These are phyloP conservation scores for Dryas iulia DNA, from an alignment of 1,140 invertebrate species.

Conservation along the genomic window DNA sequence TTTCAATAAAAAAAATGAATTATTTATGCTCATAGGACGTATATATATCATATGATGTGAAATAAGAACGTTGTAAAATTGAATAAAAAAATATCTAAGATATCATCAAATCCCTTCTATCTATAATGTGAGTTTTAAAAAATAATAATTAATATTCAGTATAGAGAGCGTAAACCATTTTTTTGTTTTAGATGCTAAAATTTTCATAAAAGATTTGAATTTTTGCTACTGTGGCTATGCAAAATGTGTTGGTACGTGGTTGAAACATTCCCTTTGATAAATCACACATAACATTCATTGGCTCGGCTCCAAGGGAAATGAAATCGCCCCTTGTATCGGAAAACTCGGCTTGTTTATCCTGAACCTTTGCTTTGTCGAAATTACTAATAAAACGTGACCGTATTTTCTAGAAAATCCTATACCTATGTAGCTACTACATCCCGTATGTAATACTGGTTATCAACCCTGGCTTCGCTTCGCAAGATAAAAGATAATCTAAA, in stretches of 20 bases:
- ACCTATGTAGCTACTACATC: background rate
- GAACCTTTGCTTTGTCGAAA: slow-evolving; percentile 6
- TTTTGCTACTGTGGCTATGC: slow-evolving; percentile 7
- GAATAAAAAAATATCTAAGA: too few relatives aligned
- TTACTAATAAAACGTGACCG: background rate
- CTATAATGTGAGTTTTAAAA: too few relatives aligned
- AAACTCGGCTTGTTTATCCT: slow-evolving; percentile 22
- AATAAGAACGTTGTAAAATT: too few relatives aligned
- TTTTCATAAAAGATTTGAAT: background rate
- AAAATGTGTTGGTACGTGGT: background rate
- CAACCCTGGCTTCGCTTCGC: too few relatives aligned
- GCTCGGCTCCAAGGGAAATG: slow-evolving; percentile 23
- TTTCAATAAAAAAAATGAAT: too few relatives aligned
- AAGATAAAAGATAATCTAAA: too few relatives aligned
- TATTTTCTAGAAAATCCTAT: background rate
- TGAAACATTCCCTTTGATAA: slow-evolving; percentile 28
- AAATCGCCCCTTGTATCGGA: slow-evolving; percentile 12
- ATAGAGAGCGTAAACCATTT: too few relatives aligned
- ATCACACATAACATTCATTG: slow-evolving; percentile 27
- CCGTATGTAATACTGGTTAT: background rate
- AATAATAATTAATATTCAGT: too few relatives aligned
- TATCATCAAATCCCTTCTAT: too few relatives aligned
- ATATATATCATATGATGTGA: too few relatives aligned
- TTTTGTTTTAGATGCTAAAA: background rate
- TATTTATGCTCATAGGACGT: too few relatives aligned